phyloP scores from a whole-genome alignment of 2,888 invertebrate species.

The Muscina levida region DNA sequence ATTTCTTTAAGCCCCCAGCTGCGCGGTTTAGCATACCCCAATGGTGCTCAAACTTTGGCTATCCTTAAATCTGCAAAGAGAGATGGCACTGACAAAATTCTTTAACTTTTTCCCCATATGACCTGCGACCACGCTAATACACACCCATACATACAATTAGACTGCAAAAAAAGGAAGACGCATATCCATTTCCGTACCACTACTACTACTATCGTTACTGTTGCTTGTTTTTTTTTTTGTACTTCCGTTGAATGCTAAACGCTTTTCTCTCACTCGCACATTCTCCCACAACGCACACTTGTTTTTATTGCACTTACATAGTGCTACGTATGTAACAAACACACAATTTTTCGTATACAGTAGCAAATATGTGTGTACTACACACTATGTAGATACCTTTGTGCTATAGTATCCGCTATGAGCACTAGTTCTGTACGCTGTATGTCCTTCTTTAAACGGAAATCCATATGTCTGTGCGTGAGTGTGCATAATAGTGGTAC shows the following conservation, averaged over 20 bases:
- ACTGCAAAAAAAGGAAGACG: background rate
- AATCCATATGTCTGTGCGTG: conserved; percentile 50
- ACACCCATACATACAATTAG: background rate
- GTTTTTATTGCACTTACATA: conserved; percentile 12
- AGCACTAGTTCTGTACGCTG: background rate
- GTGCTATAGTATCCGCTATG: background rate
- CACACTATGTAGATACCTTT: too few relatives aligned
- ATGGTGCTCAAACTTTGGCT: too few relatives aligned
- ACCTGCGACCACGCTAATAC: too few relatives aligned
- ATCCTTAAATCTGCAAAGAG: too few relatives aligned
- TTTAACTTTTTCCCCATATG: too few relatives aligned
- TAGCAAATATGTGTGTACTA: background rate
- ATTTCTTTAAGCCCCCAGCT: too few relatives aligned
- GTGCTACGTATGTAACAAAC: background rate
- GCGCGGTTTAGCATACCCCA: too few relatives aligned
- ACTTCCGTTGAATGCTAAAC: conserved; percentile 39
- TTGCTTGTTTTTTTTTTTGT: conserved; percentile 44
- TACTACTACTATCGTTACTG: background rate
- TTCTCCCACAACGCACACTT: conserved; percentile 7
- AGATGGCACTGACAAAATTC: too few relatives aligned
- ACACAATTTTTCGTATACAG: conserved; percentile 11
- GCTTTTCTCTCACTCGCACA: conserved; percentile 8
- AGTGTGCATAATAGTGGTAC: conserved; percentile 9
- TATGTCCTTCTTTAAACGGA: conserved; percentile 48
- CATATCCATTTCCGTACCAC: conserved; percentile 50